Conservation (phyloP, 2,113 vertebrate species). For the Aleadryas rufinucha region DNA sequence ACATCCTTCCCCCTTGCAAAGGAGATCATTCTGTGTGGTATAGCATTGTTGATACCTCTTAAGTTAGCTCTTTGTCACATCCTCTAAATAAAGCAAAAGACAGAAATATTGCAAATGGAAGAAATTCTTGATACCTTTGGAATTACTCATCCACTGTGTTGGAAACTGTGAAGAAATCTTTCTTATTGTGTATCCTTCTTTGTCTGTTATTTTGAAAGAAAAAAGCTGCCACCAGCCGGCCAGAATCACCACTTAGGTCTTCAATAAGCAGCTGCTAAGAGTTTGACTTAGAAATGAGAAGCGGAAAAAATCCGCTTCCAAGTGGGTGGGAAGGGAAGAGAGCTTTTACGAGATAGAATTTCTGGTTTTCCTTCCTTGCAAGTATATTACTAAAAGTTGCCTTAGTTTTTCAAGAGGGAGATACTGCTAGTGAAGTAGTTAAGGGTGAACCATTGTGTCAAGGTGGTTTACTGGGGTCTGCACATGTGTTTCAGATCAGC, state of each 20-base stretch:
- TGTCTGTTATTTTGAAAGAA: constrained; percentile 10
- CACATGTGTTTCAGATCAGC: not conserved
- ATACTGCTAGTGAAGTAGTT: not conserved
- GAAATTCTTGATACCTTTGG: not conserved
- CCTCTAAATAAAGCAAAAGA: not conserved
- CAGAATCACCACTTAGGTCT: not conserved
- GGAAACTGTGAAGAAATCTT: constrained; percentile 34
- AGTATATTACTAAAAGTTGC: not conserved
- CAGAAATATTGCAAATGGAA: not conserved
- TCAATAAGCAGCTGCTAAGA: not conserved
- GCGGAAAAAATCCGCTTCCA: not conserved
- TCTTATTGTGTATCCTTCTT: not conserved
- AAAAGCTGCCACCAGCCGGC: not conserved
- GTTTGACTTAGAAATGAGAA: not conserved
- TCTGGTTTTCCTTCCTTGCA: not conserved
- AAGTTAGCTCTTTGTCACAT: not conserved
- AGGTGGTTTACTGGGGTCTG: not conserved
- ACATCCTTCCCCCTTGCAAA: not conserved
- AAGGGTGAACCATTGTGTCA: not conserved
- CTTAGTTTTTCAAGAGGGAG: not conserved
- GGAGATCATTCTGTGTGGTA: not conserved
- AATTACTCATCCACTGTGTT: not conserved
- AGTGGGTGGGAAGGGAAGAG: not conserved
- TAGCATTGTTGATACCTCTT: not conserved
- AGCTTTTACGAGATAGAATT: not conserved